phyloP scores from a whole-genome alignment of 2,888 invertebrate genomes.

The Pinctada fucata region DNA sequence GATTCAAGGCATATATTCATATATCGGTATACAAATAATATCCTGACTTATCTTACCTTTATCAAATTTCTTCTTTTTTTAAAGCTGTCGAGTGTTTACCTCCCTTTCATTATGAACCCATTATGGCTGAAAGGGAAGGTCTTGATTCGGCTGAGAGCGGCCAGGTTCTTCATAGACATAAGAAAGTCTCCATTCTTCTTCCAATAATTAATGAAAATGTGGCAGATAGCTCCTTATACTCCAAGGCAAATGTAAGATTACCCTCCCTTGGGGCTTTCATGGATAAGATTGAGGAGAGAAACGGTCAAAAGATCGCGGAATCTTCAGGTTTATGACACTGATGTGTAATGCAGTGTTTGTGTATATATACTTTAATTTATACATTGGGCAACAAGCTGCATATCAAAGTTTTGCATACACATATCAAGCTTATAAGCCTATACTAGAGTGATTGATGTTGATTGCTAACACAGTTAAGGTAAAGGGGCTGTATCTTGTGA shows the following conservation, averaged over 20 bases:
- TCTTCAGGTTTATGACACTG: no score
- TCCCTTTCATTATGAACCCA: slow-evolving; percentile 4
- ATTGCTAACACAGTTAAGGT: no score
- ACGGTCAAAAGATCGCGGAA: slow-evolving; percentile 8
- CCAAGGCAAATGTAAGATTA: slow-evolving; percentile 10
- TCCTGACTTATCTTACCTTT: no score
- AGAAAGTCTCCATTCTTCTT: slow-evolving; percentile 2
- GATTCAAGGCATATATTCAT: background rate
- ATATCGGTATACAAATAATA: no score
- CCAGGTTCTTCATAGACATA: background rate
- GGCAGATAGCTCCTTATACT: background rate
- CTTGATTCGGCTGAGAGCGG: background rate
- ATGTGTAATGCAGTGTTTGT: no score
- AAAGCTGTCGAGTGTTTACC: background rate
- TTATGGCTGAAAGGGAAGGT: background rate
- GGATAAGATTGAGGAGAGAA: slow-evolving; percentile 6
- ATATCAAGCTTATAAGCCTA: no score
- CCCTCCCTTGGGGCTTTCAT: slow-evolving; percentile 13
- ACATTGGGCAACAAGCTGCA: no score
- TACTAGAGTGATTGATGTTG: no score
- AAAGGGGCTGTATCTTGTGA: no score
- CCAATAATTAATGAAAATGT: background rate
- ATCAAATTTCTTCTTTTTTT: no score
- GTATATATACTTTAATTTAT: no score
- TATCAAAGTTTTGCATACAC: no score